Conservation (phyloP, 2,797 vertebrate species). For the Enteromius thamalakanensis region DNA sequence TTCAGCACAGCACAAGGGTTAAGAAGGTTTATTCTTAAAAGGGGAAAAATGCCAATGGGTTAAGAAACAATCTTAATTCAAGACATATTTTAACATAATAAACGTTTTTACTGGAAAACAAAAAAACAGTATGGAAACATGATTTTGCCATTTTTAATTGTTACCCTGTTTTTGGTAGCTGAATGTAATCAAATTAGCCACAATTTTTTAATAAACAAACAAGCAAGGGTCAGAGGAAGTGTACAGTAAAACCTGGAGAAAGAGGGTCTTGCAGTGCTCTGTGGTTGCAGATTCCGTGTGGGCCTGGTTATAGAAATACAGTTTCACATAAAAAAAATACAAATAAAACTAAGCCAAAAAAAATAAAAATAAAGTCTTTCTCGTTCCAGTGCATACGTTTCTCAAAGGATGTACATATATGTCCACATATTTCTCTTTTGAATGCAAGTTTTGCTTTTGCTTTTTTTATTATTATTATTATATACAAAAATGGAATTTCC, state of each 20-base stretch:
- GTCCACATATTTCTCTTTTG: slow-evolving; percentile 86
- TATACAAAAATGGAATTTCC: slow-evolving; percentile 87
- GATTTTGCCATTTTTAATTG: background rate
- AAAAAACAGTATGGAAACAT: background rate
- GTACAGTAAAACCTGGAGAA: slow-evolving; percentile 36
- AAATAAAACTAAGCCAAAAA: slow-evolving; percentile 67
- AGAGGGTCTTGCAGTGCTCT: background rate
- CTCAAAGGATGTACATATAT: slow-evolving; percentile 94
- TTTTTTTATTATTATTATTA: slow-evolving; percentile 80
- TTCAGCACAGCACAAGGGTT: background rate
- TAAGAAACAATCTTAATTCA: background rate
- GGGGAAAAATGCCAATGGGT: background rate
- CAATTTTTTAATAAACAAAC: slow-evolving; percentile 21
- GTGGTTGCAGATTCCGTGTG: slow-evolving; percentile 39
- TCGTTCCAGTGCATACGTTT: slow-evolving; percentile 70
- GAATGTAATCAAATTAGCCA: slow-evolving; percentile 26
- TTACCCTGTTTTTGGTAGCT: slow-evolving; percentile 12
- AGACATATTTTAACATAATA: background rate
- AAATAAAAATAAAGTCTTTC: slow-evolving; percentile 72
- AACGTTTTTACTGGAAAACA: slow-evolving; percentile 20
- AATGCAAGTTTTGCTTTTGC: slow-evolving; percentile 82
- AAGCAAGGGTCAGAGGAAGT: slow-evolving; percentile 15
- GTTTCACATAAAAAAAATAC: slow-evolving; percentile 70
- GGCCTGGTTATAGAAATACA: slow-evolving; percentile 79
- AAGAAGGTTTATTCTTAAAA: background rate